Evolutionary conservation across 1,140 invertebrate genomes (phyloP), one percentile per base, ranked within the genome.

Genomic region (Trichoplusia ni): DNA sequence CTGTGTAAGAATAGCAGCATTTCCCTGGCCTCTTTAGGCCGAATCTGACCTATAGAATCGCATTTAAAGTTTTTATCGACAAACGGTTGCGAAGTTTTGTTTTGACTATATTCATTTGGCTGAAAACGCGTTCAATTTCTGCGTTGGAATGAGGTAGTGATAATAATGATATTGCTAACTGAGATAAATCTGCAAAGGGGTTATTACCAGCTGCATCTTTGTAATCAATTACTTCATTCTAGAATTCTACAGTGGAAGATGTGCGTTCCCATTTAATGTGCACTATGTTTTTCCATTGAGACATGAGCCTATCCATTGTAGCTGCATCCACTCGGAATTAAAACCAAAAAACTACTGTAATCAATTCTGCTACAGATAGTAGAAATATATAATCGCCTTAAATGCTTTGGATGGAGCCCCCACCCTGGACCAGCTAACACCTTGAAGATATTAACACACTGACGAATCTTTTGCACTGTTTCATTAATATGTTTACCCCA

Each of bases 71-170:
- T 56, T 38, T 60, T 40, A 64, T 23, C 21, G 42, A 23, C 54
- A 69, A 59, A 51, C 62, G 47, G 33, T 72, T 68, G 8, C 69
- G 16, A 29, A 67, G 54, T 37, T 68, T 68, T 18, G 51, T 65
- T 68, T 68, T 72, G 2, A 69, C 59, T 19, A 66, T 25, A 64
- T 54, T 72, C 62, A 72, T 66, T 63, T 65, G 63, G 25, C 70
- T 73, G 33, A 73, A 73, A 29, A 73, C 56, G 9, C 59, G 46
- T 61, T 67, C 64, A 35, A 73, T 58, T 49, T 73, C 67, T 9
- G 67, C 67, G 44, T 73, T 73, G 18, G 67, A 69, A 64, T 73
- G 69, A 9, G 69, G 68, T 14, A 71, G 25, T 25, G 64, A 54
- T 42, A 71, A 56, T 37, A 70, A 25, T 35, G 35, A 44, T 66